Base-by-base conservation (phyloP, 2,888 invertebrate genomes). In the Andrena chrysosceles region DNA sequence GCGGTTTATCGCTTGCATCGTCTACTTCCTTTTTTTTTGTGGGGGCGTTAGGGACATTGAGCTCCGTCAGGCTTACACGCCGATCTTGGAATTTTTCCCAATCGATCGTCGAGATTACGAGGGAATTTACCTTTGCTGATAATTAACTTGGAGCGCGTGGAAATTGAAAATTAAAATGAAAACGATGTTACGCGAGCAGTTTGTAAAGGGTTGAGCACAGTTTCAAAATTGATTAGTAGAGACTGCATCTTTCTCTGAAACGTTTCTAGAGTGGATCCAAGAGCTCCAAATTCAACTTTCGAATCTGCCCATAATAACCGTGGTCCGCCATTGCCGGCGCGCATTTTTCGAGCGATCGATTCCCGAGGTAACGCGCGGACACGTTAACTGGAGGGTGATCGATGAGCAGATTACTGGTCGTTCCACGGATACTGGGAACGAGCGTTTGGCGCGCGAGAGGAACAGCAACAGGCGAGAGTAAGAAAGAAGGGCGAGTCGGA, bases 301-400 rank as follows among this genome's bases (percentile, higher is more conserved):
- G 16, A 62, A n/a, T 62, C 49, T 29, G 23, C 33, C 8, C 35
- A 35, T 26, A 20, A 63, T 20, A 52, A 60, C 20, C 33, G 52
- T 31, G n/a, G 49, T 20, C 13, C 20, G 33, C 26, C 33, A 52
- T 42, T 3, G 33, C 26, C 26, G 6, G 26, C n/a, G 20, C 56
- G 52, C 7, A 31, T 59, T 54, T 56, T 35, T 71, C 66, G 20
- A 13, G 48, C 42, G 67, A 52, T 73, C 64, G 70, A 78, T 73
- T 84, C 75, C 26, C 70, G 63, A 73, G 77, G 86, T 70, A 81
- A 76, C 78, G 72, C 69, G 83, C 82, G 82, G 81, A 84, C 82
- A 79, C 81, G 87, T 87, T 87, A 87, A 87, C 79, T 67, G 76
- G 83, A 79, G 77, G 71, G 73, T 85, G 85, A 87, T 85, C 82